Evolutionary conservation across 2,888 invertebrate genomes (phyloP).

Genomic region (Drosophila hamatofila): DNA sequence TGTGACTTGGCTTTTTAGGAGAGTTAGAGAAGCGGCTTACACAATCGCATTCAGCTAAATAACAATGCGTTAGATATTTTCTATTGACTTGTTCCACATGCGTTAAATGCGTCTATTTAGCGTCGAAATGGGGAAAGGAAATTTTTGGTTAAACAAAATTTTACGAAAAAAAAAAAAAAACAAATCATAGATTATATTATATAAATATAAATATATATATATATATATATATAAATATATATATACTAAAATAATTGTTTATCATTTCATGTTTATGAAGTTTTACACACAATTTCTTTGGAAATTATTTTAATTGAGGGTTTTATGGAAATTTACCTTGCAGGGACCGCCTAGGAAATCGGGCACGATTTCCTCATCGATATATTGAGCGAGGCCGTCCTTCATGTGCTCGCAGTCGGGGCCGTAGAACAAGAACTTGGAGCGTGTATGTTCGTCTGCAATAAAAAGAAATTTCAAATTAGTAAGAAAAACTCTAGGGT

Average conservation of each 20-base stretch:
- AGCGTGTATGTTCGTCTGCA: slow-evolving; percentile 95
- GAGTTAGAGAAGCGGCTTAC: slow-evolving; percentile 81
- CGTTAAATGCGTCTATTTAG: slow-evolving; percentile 77
- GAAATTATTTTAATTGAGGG: no score
- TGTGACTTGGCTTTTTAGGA: slow-evolving; percentile 41
- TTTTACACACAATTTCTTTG: slow-evolving; percentile 4
- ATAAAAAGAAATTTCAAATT: no score
- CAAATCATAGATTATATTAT: slow-evolving; percentile 43
- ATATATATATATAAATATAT: slow-evolving; percentile 13
- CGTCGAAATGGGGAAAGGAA: slow-evolving; percentile 27
- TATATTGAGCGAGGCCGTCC: slow-evolving; percentile 94
- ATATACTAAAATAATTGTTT: slow-evolving; percentile 23
- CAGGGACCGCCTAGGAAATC: slow-evolving; percentile 97
- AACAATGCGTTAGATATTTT: slow-evolving; percentile 85
- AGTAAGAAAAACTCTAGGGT: no score
- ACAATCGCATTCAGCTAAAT: slow-evolving; percentile 85
- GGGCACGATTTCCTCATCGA: slow-evolving; percentile 93
- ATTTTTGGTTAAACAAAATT: slow-evolving; percentile 39
- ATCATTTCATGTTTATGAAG: slow-evolving; percentile 2
- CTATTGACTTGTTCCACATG: slow-evolving; percentile 84
- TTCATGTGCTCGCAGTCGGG: slow-evolving; percentile 92
- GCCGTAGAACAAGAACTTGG: slow-evolving; percentile 96
- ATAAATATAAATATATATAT: slow-evolving; percentile 9
- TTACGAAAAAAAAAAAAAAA: slow-evolving; percentile 25
- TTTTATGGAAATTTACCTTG: slow-evolving; percentile 87